Evolutionary conservation across 2,797 vertebrate species (phyloP).

Genomic region (Leontocebus nigricollis): DNA sequence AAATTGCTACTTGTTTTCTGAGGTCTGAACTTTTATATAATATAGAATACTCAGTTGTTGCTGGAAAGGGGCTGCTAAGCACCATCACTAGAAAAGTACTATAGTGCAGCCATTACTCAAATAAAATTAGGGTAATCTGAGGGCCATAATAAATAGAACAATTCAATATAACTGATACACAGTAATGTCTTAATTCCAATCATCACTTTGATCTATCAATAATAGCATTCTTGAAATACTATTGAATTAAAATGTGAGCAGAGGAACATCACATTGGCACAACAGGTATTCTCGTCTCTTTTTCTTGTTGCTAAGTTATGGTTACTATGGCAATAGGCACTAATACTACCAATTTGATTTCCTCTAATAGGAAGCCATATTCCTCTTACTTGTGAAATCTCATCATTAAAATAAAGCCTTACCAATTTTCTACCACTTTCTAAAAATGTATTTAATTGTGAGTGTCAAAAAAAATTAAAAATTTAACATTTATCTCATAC

Average conservation of each 20-base stretch:
- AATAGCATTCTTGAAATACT: neutral
- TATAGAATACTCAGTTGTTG: neutral
- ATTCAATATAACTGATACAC: neutral
- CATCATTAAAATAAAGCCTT: neutral
- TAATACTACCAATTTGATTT: slow-evolving; percentile 19
- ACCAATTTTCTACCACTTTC: neutral
- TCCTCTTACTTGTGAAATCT: neutral
- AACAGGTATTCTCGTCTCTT: neutral
- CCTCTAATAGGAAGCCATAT: neutral
- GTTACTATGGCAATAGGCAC: slow-evolving; percentile 55
- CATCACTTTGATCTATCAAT: neutral
- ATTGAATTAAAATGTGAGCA: neutral
- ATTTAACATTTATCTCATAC: neutral
- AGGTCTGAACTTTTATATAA: neutral
- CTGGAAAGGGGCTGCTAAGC: neutral
- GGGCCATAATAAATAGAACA: neutral
- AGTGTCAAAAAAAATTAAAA: neutral
- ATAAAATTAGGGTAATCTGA: neutral
- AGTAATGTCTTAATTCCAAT: neutral
- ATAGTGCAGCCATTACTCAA: neutral
- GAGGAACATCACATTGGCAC: neutral
- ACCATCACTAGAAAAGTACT: neutral
- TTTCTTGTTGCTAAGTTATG: slow-evolving; percentile 61
- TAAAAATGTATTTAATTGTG: neutral
- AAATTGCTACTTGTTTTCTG: neutral